These are phyloP conservation scores for Mormyrus iriodes DNA, from an alignment of 2,113 vertebrate genomes.

Conservation along the genomic window DNA sequence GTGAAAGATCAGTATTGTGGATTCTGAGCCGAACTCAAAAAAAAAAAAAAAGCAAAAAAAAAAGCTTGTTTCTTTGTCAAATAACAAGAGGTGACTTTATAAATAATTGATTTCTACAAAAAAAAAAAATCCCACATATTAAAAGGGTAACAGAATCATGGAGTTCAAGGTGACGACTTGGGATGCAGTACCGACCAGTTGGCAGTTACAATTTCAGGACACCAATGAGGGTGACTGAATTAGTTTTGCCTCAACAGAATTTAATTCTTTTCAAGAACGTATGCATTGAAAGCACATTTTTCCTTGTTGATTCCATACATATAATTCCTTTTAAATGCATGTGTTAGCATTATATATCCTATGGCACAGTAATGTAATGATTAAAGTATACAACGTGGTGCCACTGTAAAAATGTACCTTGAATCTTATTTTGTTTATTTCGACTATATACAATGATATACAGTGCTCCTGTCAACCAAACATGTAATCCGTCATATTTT, in stretches of 20 bases:
- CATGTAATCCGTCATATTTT: neutral
- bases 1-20: slow-evolving; percentile 37
- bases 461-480: neutral
- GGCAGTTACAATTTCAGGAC: neutral
- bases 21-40: slow-evolving; percentile 58
- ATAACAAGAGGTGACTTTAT: slow-evolving; percentile 61
- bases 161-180: neutral
- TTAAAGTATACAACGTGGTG: neutral
- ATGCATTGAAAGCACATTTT: neutral
- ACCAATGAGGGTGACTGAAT: neutral
- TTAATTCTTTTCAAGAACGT: neutral
- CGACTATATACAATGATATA: neutral
- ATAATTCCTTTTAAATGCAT: neutral
- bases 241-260: neutral
- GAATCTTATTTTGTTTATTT: neutral
- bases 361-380: neutral
- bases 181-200: neutral
- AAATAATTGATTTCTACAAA: slow-evolving; percentile 62
- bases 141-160: slow-evolving; percentile 52
- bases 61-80: slow-evolving; percentile 64
- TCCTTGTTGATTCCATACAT: neutral
- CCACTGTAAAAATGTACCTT: neutral
- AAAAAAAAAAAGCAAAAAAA: no score
- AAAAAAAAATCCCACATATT: slow-evolving; percentile 51
- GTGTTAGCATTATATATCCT: neutral